Percentiles rank a stretch among this genome's conserved stretches.
Conservation (phyloP, 2,113 vertebrate genomes). For the Grus americana region DNA sequence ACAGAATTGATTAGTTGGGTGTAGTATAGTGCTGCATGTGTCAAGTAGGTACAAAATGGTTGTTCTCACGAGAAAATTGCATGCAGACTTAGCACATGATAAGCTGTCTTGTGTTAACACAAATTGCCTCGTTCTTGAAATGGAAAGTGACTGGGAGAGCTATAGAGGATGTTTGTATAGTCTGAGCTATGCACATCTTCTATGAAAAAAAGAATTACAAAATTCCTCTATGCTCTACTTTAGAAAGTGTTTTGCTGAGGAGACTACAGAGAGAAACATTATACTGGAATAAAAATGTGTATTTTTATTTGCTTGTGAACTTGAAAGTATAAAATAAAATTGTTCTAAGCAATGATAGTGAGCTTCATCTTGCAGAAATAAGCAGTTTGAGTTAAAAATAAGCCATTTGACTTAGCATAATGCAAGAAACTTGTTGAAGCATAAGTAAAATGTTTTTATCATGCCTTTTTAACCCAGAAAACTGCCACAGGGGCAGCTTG, state of each 20-base stretch:
- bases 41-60: conserved; percentile 68
- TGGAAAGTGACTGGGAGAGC: conserved; percentile 65
- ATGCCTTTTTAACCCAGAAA: neutral
- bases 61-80: conserved; percentile 69
- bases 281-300: neutral
- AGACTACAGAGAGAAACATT: neutral
- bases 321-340: neutral
- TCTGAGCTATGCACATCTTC: conserved; percentile 50
- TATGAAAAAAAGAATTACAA: conserved; percentile 20
- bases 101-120: conserved; percentile 68
- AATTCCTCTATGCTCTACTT: conserved; percentile 19
- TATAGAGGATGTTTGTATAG: conserved; percentile 60
- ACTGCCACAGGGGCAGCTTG: neutral
- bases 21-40: conserved; percentile 39
- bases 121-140: conserved; percentile 66
- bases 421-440: conserved; percentile 20
- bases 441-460: conserved; percentile 13
- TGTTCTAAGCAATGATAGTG: neutral
- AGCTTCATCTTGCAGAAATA: conserved; percentile 8
- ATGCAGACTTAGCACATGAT: conserved; percentile 65
- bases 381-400: conserved; percentile 8
- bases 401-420: conserved; percentile 11
- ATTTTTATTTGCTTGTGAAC: conserved; percentile 14
- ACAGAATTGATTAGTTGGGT: conserved; percentile 58
- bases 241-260: neutral